Conservation (phyloP, 2,888 invertebrate genomes). For the Amitus sp. region DNA sequence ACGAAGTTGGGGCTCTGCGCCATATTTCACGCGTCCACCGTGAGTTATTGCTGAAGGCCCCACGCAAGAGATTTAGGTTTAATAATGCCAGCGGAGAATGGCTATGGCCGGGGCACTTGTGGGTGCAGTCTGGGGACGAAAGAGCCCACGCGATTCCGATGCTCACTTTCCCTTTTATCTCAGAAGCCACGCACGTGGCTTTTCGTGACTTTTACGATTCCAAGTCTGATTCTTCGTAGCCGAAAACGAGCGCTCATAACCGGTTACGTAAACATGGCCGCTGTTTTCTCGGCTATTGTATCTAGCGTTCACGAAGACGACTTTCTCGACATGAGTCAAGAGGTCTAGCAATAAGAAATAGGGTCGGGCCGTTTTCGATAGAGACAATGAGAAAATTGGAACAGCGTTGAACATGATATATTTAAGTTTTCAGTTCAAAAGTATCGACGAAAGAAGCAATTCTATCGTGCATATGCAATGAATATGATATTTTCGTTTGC, state of each 20-base stretch:
- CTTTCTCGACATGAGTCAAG: too few relatives aligned
- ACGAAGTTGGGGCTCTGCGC: constrained; percentile 50
- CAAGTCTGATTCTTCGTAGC: not conserved
- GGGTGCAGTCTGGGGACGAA: constrained; percentile 17
- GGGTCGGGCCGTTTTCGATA: too few relatives aligned
- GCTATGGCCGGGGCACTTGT: constrained; percentile 49
- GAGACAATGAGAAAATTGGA: constrained; percentile 23
- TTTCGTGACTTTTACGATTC: constrained; percentile 29
- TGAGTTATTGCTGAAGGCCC: constrained; percentile 60
- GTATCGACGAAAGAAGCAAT: too few relatives aligned
- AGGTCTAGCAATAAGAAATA: too few relatives aligned
- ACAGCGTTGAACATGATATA: not conserved
- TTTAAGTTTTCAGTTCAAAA: not conserved
- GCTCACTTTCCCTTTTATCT: constrained; percentile 2
- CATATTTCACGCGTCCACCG: constrained; percentile 60
- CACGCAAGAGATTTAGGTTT: constrained; percentile 65
- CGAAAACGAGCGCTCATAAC: not conserved
- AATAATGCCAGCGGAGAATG: constrained; percentile 57
- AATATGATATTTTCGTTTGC: constrained; percentile 40
- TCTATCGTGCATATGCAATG: too few relatives aligned
- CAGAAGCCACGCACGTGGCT: constrained; percentile 7
- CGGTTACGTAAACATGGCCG: not conserved
- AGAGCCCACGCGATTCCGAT: constrained; percentile 3
- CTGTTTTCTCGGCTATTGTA: too few relatives aligned
- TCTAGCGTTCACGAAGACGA: too few relatives aligned